Evolutionary conservation across 2,888 invertebrate genomes (phyloP), one percentile per base, ranked within the genome.

Genomic region (Belgica antarctica): DNA sequence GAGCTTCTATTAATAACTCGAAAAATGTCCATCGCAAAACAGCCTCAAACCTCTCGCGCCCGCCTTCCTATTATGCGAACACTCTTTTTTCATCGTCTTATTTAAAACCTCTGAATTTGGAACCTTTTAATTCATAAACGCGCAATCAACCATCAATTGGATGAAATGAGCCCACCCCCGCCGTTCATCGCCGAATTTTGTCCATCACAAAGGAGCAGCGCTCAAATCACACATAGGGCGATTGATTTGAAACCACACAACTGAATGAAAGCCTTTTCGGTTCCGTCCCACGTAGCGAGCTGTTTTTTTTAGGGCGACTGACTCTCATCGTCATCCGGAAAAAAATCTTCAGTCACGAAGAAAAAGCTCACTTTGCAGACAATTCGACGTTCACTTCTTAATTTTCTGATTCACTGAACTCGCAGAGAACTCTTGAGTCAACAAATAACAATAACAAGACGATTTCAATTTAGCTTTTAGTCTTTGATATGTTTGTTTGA

Each of bases 71-170:
- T n/a, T n/a, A n/a, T n/a, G n/a, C n/a, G 12, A 34, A 12, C 41
- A 10, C 41, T 41, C 41, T n/a, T n/a, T n/a, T n/a, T n/a, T n/a
- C n/a, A n/a, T n/a, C n/a, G 41, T 10, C 15, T 15, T 15, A 41
- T 41, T 41, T 41, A 41, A 5, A 41, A 41, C 41, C 41, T n/a
- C 41, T 15, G 41, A 41, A 41, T n/a, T n/a, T 41, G n/a, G 41
- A n/a, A 41, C 41, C 3, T n/a, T 41, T 41, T 15, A 41, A 5
- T 41, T 41, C 8, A 41, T 41, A n/a, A n/a, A n/a, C n/a, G n/a
- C 10, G n/a, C 3, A 41, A 41, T 41, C n/a, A n/a, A 15, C 41
- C 41, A 41, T 41, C 41, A 41, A 5, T 41, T 41, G 41, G 41
- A 41, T n/a, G n/a, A 31, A 31, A 10, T 5, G 12, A n/a, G 12